Base-by-base conservation (phyloP, 37 sponge, comb jelly and placozoan genomes). In the Cliona cf. orientalis region DNA sequence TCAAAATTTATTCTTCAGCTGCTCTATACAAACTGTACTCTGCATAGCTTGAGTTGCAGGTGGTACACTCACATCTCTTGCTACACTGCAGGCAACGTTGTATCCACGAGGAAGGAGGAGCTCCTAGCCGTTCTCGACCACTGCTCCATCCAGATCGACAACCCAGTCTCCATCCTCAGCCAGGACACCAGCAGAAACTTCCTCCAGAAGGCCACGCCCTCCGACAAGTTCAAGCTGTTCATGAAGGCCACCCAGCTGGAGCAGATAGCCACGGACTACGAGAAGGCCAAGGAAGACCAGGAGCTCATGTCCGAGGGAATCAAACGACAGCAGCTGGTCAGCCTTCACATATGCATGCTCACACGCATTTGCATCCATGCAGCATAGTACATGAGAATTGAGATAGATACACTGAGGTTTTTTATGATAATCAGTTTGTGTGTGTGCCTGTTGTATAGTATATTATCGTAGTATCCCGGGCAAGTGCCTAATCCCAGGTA, bases 191-290 rank as follows among this genome's bases (percentile, higher is more conserved):
- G 92, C 32, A 72, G 96, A 11, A 92, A 94, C 87, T 99, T 96
- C 88, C 89, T 99, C 28, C 94, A 94, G 43, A 71, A 79, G 64
- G 82, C 80, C 29, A 87, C 88, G 32, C 90, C 95, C 2, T 36
- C 37, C 2, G 74, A 71, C 58, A 96, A 94, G 66, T 99, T 92
- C 82, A 88, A 94, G 93, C 88, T 99, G 42, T 99, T 99, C 76
- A 92, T 99, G 93, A 94, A 92, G 76, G 95, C 95, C 66, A 99
- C 99, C 2, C 99, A 91, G 42, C 86, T 99, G 81, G 99, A 99
- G 61, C 86, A 85, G 76, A 95, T 99, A 58, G 73, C 71, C 3
- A 69, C 55, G 0, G 93, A 99, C 80, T 94, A 90, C 55, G 89
- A 90, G 58, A 43, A 58, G 32, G 77, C 86, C 12, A 64, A 86